These are phyloP conservation scores for Cataglyphis livida DNA, from an alignment of 2,888 invertebrate species.

Conservation along the genomic window DNA sequence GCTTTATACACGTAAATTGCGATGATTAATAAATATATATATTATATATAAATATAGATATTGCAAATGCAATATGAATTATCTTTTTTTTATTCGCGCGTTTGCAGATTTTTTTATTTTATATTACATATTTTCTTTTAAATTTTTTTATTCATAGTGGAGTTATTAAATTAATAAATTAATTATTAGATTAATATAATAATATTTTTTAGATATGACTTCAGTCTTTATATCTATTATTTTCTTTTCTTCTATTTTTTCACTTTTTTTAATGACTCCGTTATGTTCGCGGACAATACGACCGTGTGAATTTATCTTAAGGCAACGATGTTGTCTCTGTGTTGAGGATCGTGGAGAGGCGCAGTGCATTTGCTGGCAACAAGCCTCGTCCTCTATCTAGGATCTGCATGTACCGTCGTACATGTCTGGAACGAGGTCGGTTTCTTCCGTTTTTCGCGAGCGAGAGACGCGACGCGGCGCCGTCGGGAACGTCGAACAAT, in stretches of 20 bases:
- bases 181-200: neutral
- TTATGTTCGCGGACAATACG: neutral
- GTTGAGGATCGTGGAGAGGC: constrained; percentile 32
- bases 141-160: neutral
- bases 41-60: neutral
- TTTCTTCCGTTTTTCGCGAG: constrained; percentile 62
- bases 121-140: neutral
- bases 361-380: constrained; percentile 65
- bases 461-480: constrained; percentile 54
- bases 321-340: constrained; percentile 26
- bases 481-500: constrained; percentile 63
- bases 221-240: neutral
- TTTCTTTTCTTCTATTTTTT: neutral
- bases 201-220: neutral
- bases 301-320: constrained; percentile 45
- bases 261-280: constrained; percentile 3
- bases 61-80: no score
- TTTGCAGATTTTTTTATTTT: constrained; percentile 6
- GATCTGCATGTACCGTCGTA: constrained; percentile 65
- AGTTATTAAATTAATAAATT: neutral
- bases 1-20: neutral
- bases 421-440: constrained; percentile 52
- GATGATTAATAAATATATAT: neutral
- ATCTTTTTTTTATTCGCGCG: neutral
- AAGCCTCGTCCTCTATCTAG: constrained; percentile 65